A percentile compares a stretch with the other conserved stretches of the same genome.
phyloP scores from a whole-genome alignment of 2,797 vertebrate species.

The Acrossocheilus wenchowensis region DNA sequence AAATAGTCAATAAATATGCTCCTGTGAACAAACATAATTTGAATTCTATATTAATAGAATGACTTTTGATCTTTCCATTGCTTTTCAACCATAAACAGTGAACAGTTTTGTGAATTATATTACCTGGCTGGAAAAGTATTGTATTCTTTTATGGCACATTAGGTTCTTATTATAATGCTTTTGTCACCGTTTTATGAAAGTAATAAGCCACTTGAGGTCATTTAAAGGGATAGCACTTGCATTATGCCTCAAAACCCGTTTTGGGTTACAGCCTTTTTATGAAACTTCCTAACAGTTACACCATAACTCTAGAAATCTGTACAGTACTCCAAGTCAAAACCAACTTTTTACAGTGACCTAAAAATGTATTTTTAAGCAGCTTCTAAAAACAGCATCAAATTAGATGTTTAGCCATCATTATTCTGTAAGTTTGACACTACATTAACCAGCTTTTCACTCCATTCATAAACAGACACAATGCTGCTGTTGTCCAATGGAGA shows the following conservation, averaged over 20 bases:
- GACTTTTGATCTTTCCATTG: neutral
- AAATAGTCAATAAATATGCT: slow-evolving; percentile 4
- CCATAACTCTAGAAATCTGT: neutral
- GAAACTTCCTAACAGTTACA: neutral
- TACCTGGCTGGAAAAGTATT: neutral
- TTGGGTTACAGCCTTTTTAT: neutral
- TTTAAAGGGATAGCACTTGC: neutral
- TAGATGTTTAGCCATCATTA: slow-evolving; percentile 7
- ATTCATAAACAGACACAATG: slow-evolving; percentile 33
- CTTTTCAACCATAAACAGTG: neutral
- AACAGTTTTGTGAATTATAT: neutral
- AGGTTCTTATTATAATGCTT: neutral
- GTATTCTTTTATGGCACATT: neutral
- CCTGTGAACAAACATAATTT: neutral
- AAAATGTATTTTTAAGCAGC: neutral
- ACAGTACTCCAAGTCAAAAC: slow-evolving; percentile 9
- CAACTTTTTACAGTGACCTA: neutral
- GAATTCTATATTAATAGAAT: neutral
- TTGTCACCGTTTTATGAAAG: neutral
- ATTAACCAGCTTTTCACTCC: slow-evolving; percentile 33
- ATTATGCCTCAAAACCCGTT: neutral
- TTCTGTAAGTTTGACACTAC: slow-evolving; percentile 4
- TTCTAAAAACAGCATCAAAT: slow-evolving; percentile 3
- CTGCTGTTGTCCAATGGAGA: slow-evolving; percentile 25
- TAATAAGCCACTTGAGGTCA: neutral